phyloP scores from a whole-genome alignment of 2,888 invertebrate species.

The Amphipoea oculea region DNA sequence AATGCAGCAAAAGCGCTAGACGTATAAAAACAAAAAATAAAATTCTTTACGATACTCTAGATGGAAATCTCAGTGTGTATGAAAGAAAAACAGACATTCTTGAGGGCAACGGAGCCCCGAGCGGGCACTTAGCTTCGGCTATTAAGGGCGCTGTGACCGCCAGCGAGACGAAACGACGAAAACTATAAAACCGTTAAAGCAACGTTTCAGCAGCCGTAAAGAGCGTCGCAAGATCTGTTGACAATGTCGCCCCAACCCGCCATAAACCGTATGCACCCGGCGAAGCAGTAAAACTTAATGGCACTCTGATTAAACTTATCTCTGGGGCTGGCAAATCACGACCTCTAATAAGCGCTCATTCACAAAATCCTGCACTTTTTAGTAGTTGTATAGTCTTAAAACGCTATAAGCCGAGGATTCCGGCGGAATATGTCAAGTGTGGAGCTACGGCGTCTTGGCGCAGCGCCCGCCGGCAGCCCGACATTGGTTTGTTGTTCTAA shows the following conservation, averaged over 20 bases:
- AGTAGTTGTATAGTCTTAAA: constrained; percentile 71
- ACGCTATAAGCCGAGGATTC: constrained; percentile 69
- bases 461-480: constrained; percentile 68
- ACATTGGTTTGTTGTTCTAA: constrained; percentile 75
- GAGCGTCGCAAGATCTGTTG: constrained; percentile 90
- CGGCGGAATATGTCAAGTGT: constrained; percentile 70
- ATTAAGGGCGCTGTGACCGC: constrained; percentile 89
- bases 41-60: constrained; percentile 83
- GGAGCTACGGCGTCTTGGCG: constrained; percentile 78
- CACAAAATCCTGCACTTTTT: constrained; percentile 72
- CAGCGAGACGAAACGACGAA: constrained; percentile 88
- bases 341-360: constrained; percentile 82
- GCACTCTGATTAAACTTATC: constrained; percentile 90
- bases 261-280: constrained; percentile 90
- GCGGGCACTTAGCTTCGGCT: constrained; percentile 89
- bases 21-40: constrained; percentile 71
- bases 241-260: constrained; percentile 89
- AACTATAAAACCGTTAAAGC: constrained; percentile 91
- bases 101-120: constrained; percentile 85
- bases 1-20: constrained; percentile 38
- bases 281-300: constrained; percentile 88
- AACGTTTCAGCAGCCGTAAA: constrained; percentile 90
- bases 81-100: constrained; percentile 87
- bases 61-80: constrained; percentile 86
- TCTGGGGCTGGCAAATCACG: constrained; percentile 82